These are phyloP conservation scores for Prionace glauca DNA, from an alignment of 2,797 vertebrate genomes.

Conservation along the genomic window DNA sequence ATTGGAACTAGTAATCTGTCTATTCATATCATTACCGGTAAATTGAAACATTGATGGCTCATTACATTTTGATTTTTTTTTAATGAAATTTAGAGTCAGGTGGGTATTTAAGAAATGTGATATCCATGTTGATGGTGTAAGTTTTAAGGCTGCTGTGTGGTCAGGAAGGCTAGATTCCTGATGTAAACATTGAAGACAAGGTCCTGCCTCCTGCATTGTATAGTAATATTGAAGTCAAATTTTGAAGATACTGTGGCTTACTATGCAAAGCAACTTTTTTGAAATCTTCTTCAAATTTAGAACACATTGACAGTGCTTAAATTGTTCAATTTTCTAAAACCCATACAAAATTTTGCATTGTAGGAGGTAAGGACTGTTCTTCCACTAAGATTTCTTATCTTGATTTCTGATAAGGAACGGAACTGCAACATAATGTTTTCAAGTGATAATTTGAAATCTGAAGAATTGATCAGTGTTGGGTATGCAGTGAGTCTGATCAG, in stretches of 20 bases:
- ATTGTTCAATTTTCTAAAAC: background rate
- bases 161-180: conserved; percentile 32
- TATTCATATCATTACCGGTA: background rate
- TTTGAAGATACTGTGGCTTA: background rate
- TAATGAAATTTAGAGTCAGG: background rate
- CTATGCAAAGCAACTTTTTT: background rate
- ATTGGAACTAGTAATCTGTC: background rate
- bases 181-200: conserved; percentile 28
- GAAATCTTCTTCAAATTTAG: background rate
- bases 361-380: background rate
- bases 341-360: background rate
- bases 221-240: background rate
- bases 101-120: background rate
- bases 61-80: background rate
- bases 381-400: background rate
- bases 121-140: background rate
- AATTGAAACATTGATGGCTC: background rate
- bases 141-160: conserved; percentile 22
- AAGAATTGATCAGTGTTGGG: background rate
- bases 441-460: background rate
- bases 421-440: background rate
- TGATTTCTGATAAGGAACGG: background rate
- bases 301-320: background rate
- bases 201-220: background rate
- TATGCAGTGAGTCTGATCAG: background rate